Conservation (phyloP, 1,140 invertebrate species). For the Apis cerana region DNA sequence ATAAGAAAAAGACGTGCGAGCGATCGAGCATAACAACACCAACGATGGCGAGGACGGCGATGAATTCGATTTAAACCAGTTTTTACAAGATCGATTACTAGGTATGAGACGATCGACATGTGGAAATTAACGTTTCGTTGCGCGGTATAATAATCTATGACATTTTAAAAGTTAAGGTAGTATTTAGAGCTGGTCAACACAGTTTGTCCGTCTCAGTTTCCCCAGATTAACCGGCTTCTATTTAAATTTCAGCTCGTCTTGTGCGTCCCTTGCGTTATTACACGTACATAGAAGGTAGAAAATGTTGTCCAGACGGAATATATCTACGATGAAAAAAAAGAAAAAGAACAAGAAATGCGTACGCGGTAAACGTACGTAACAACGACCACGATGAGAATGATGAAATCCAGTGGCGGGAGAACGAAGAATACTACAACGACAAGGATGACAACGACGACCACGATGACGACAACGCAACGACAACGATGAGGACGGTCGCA, state of each 20-base stretch:
- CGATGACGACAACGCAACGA: constrained; percentile 22
- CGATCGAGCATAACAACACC: constrained; percentile 18
- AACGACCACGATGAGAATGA: constrained; percentile 12
- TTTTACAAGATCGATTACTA: constrained; percentile 44
- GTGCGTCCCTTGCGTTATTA: not conserved
- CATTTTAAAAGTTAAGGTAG: constrained; percentile 8
- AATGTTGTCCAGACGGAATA: not conserved
- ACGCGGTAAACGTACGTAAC: constrained; percentile 36
- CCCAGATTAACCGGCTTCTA: constrained; percentile 2
- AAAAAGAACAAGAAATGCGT: not conserved
- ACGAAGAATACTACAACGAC: not conserved
- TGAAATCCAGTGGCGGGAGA: not conserved
- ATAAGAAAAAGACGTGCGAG: constrained; percentile 18
- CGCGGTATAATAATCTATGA: constrained; percentile 15
- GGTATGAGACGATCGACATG: constrained; percentile 31
- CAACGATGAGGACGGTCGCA: constrained; percentile 29
- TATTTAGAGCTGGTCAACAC: not conserved
- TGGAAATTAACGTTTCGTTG: constrained; percentile 38
- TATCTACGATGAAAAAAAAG: constrained; percentile 6
- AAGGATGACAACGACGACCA: constrained; percentile 57
- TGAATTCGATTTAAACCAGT: constrained; percentile 52
- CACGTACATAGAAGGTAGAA: not conserved
- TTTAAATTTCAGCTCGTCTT: constrained; percentile 1
- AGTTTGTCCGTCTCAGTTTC: not conserved
- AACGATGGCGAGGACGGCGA: constrained; percentile 5